A percentile compares a stretch with the other conserved stretches of the same genome.
phyloP scores from a whole-genome alignment of 2,797 vertebrate genomes.

The Eidolon dupreanum region DNA sequence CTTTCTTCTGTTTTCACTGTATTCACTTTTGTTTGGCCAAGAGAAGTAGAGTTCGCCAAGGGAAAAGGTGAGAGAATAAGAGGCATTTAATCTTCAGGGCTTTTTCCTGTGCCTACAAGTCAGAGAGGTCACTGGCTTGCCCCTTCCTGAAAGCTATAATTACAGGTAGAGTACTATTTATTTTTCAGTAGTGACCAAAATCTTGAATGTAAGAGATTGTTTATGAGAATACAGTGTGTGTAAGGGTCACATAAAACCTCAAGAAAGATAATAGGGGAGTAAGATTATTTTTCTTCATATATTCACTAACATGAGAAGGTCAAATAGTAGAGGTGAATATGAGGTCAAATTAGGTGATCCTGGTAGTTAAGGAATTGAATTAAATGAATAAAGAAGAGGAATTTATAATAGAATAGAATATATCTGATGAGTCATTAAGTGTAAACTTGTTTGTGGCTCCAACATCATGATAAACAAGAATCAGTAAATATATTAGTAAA shows the following conservation, averaged over 20 bases:
- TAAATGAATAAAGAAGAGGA: constrained; percentile 56
- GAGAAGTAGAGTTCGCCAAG: constrained; percentile 61
- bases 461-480: constrained; percentile 52
- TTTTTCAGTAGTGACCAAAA: constrained; percentile 68
- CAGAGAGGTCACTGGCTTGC: constrained; percentile 63
- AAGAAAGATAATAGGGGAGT: constrained; percentile 22
- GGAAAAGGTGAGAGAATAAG: constrained; percentile 25
- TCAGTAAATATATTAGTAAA: constrained; percentile 60
- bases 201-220: constrained; percentile 16
- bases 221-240: constrained; percentile 40
- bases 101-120: constrained; percentile 67
- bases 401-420: constrained; percentile 45
- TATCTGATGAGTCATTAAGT: constrained; percentile 43
- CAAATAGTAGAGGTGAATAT: constrained; percentile 41
- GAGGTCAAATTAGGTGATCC: constrained; percentile 51
- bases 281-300: constrained; percentile 58
- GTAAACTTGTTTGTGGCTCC: constrained; percentile 65
- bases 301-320: background rate
- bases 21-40: constrained; percentile 58
- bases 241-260: constrained; percentile 42
- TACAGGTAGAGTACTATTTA: constrained; percentile 60
- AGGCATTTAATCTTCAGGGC: constrained; percentile 49
- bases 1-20: constrained; percentile 45
- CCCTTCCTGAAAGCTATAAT: constrained; percentile 62
- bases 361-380: constrained; percentile 31